These are phyloP conservation scores for Bolborhynchus lineola DNA, from an alignment of 2,113 vertebrate species.

Conservation along the genomic window DNA sequence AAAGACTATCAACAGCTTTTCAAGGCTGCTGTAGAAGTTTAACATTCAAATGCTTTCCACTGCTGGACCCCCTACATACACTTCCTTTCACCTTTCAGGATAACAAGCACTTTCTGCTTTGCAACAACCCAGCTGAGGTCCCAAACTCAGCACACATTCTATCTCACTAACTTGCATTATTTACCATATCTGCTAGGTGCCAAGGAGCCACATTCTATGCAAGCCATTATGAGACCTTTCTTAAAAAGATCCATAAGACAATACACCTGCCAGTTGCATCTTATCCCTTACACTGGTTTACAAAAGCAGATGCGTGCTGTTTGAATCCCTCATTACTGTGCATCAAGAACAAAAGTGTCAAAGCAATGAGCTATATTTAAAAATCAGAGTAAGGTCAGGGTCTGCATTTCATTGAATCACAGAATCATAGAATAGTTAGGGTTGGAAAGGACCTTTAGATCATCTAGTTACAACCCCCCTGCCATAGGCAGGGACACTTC, in stretches of 20 bases:
- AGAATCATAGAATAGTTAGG: too few species aligned
- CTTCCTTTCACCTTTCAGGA: not conserved
- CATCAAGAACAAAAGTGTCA: not conserved
- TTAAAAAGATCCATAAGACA: not conserved
- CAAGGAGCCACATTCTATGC: fast-evolving
- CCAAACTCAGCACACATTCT: not conserved
- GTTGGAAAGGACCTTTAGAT: too few species aligned
- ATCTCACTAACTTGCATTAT: not conserved
- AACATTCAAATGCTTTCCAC: not conserved
- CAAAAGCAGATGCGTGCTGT: not conserved
- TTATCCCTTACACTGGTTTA: not conserved
- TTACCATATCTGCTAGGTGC: not conserved
- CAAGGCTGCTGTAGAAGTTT: not conserved
- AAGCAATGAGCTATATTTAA: not conserved
- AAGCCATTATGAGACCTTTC: not conserved
- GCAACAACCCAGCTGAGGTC: not conserved
- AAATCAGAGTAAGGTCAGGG: not conserved
- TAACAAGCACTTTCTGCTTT: not conserved
- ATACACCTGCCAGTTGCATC: not conserved
- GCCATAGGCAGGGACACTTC: too few species aligned
- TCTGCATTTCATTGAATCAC: not conserved
- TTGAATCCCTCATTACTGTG: not conserved
- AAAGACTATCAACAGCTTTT: not conserved
- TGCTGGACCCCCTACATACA: not conserved
- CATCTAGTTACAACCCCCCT: too few species aligned